These are phyloP conservation scores for Atlantisia rogersi DNA, from an alignment of 2,113 vertebrate genomes.

Conservation along the genomic window DNA sequence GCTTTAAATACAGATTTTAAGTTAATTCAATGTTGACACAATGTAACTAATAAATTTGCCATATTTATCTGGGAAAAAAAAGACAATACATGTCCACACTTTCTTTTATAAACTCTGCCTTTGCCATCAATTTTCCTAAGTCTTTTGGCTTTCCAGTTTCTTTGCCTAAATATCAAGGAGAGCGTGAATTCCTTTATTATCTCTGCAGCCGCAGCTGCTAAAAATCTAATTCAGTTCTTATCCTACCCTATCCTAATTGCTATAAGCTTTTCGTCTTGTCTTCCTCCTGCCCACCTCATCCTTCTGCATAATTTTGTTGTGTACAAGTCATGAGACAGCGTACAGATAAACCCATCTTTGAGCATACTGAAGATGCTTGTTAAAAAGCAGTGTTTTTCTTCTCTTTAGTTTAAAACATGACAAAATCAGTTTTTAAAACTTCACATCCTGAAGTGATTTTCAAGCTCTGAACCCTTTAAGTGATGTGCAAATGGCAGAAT, in stretches of 20 bases:
- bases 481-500: conserved; percentile 29
- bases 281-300: neutral
- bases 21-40: neutral
- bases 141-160: neutral
- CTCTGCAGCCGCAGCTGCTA: neutral
- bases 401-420: conserved; percentile 21
- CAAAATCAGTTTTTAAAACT: conserved; percentile 39
- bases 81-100: neutral
- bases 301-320: neutral
- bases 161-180: neutral
- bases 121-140: neutral
- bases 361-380: neutral
- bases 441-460: conserved; percentile 25
- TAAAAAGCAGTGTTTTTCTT: neutral
- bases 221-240: neutral
- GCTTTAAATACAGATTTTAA: neutral
- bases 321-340: neutral
- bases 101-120: neutral
- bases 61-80: neutral
- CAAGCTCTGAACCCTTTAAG: conserved; percentile 24
- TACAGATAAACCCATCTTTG: neutral
- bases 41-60: neutral
- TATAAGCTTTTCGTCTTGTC: neutral
- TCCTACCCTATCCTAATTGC: neutral
- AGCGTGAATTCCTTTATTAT: neutral